phyloP scores from a whole-genome alignment of 2,113 vertebrate species.

The Malurus elegans region DNA sequence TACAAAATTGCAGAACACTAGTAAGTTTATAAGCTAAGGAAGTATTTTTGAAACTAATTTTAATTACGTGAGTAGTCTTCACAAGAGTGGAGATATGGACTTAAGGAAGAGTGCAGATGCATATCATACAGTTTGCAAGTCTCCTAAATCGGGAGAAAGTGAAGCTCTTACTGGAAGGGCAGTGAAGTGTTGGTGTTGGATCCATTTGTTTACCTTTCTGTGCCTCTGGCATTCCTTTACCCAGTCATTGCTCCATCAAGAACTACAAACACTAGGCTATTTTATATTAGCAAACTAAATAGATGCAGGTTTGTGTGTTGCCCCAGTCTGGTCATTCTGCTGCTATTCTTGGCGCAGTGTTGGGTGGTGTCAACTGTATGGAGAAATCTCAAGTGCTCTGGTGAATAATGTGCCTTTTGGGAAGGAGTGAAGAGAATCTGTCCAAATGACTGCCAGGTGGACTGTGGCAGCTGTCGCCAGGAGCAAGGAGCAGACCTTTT shows the following conservation, averaged over 20 bases:
- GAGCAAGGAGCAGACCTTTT: background rate
- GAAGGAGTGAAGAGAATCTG: background rate
- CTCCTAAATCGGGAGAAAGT: background rate
- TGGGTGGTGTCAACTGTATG: background rate
- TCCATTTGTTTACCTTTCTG: background rate
- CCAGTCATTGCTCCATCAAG: background rate
- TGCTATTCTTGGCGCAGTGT: rapidly evolving
- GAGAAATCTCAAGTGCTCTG: background rate
- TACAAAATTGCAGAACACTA: background rate
- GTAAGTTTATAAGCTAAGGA: background rate
- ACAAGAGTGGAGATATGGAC: rapidly evolving
- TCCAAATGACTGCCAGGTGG: background rate
- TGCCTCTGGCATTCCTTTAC: background rate
- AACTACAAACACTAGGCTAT: background rate
- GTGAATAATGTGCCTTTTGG: background rate
- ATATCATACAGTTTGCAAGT: background rate
- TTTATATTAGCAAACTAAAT: background rate
- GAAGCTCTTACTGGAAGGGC: background rate
- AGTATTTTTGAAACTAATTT: background rate
- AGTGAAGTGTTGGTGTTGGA: background rate
- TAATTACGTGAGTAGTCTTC: background rate
- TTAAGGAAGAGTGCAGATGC: background rate
- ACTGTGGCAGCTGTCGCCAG: background rate
- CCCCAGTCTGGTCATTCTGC: background rate
- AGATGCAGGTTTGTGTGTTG: background rate